Conservation (phyloP, 2,888 invertebrate species). For the Caenorhabditis macrosperma region DNA sequence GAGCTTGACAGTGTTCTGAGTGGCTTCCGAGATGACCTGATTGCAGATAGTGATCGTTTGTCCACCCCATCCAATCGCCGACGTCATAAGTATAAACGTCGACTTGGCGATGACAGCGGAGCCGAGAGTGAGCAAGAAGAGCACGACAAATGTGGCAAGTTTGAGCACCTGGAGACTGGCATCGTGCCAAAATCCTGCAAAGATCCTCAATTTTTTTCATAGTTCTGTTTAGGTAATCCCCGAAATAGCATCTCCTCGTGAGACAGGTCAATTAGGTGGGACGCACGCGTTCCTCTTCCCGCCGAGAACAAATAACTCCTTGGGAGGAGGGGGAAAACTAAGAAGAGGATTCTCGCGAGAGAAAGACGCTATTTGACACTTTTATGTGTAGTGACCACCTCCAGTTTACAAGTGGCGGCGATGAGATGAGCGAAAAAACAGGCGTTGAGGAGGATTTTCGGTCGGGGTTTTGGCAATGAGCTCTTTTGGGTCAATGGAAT, state of each 20-base stretch:
- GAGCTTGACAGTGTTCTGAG: slow-evolving; percentile 74
- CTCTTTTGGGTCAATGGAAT: not conserved
- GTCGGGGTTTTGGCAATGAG: not conserved
- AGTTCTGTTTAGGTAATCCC: not conserved
- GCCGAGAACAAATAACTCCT: slow-evolving; percentile 2
- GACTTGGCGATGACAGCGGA: slow-evolving; percentile 76
- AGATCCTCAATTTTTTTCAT: not conserved
- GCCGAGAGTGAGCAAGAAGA: slow-evolving; percentile 75
- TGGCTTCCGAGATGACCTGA: slow-evolving; percentile 75
- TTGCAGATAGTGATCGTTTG: slow-evolving; percentile 79
- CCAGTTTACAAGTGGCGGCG: slow-evolving; percentile 30
- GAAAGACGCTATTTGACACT: slow-evolving; percentile 49
- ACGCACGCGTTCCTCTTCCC: slow-evolving; percentile 10
- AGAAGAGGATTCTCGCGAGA: not conserved
- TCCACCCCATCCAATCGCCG: slow-evolving; percentile 79
- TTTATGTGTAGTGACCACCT: slow-evolving; percentile 44
- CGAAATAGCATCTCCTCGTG: slow-evolving; percentile 42
- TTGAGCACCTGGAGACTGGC: slow-evolving; percentile 80
- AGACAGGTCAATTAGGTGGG: slow-evolving; percentile 59
- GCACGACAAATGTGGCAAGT: slow-evolving; percentile 78
- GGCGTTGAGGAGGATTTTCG: too few relatives aligned
- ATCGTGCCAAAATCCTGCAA: slow-evolving; percentile 78
- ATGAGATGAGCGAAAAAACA: not conserved
- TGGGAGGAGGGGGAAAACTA: not conserved
- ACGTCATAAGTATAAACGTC: slow-evolving; percentile 80